Evolutionary conservation across 2,113 vertebrate species (phyloP).

Genomic region (Pygoscelis antarcticus): DNA sequence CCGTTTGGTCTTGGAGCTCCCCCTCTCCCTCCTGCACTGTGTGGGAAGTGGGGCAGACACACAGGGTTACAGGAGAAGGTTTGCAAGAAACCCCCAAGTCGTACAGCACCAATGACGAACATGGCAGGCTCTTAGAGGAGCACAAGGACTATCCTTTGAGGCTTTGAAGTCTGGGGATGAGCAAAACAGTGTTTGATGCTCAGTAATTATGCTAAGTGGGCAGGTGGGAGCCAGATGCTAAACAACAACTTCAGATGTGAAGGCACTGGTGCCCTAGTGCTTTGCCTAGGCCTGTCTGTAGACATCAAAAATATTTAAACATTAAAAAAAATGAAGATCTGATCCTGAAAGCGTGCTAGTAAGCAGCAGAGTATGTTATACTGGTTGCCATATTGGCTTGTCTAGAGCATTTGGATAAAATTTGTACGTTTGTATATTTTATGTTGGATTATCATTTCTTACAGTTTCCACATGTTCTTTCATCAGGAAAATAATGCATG

Average conservation of each 20-base stretch:
- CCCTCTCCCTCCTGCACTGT: rapidly evolving
- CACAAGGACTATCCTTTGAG: background rate
- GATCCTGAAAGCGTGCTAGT: background rate
- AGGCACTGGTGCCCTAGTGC: background rate
- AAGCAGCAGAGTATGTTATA: background rate
- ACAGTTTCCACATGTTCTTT: slow-evolving; percentile 55
- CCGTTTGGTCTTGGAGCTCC: background rate
- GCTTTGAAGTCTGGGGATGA: slow-evolving; percentile 23
- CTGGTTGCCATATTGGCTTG: slow-evolving; percentile 14
- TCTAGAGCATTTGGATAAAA: slow-evolving; percentile 19
- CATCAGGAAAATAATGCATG: slow-evolving; percentile 38
- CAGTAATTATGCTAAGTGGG: slow-evolving; percentile 9
- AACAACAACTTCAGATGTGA: background rate
- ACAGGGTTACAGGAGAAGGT: background rate
- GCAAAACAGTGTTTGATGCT: slow-evolving; percentile 1
- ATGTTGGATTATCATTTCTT: slow-evolving; percentile 49
- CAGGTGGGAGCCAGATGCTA: slow-evolving; percentile 59
- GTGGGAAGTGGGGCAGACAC: rapidly evolving
- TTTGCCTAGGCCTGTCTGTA: background rate
- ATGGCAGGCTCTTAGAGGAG: background rate
- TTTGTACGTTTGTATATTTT: slow-evolving; percentile 38
- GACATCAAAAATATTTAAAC: background rate
- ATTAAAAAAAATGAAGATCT: background rate
- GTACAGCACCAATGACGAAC: background rate
- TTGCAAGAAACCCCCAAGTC: background rate